phyloP scores from a whole-genome alignment of 2,113 vertebrate species.

The Mormyrus lacerda region DNA sequence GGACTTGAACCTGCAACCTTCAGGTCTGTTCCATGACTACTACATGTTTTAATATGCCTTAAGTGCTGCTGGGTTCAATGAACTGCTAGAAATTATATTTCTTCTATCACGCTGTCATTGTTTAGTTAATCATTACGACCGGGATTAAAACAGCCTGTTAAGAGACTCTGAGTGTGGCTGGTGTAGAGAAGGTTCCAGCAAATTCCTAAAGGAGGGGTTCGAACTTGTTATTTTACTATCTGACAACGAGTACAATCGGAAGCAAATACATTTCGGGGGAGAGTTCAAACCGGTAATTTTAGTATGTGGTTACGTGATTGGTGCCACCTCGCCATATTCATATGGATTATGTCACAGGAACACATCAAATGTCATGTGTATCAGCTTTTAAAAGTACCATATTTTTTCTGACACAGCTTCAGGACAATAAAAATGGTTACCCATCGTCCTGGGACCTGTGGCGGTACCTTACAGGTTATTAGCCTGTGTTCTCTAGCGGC shows the following conservation, averaged over 20 bases:
- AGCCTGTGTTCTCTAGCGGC: background rate
- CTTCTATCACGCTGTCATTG: background rate
- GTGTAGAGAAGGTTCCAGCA: background rate
- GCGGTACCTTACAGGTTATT: background rate
- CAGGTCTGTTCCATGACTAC: background rate
- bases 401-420: background rate
- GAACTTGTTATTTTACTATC: background rate
- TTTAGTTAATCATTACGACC: background rate
- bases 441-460: background rate
- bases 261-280: background rate
- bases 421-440: background rate
- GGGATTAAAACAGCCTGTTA: background rate
- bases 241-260: background rate
- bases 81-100: background rate
- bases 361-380: background rate
- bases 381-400: background rate
- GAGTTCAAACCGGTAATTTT: background rate
- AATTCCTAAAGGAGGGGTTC: background rate
- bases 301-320: background rate
- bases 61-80: background rate
- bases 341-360: background rate
- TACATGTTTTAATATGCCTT: background rate
- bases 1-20: background rate
- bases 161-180: background rate
- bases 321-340: background rate